Evolutionary conservation across 2,888 invertebrate genomes (phyloP).

Genomic region (Heliothis peltigera): DNA sequence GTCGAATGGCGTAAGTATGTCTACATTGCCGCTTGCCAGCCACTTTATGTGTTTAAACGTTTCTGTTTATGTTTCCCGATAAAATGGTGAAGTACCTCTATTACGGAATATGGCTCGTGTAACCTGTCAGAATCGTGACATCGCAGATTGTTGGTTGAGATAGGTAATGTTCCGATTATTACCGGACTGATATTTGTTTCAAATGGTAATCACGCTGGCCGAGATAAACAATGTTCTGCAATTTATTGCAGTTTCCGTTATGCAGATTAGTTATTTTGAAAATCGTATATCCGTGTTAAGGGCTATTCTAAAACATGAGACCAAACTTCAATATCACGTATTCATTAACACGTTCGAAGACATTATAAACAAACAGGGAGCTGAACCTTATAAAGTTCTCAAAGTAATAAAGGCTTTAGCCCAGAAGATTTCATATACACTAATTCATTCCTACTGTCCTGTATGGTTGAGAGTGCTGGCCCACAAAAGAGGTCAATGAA

Average conservation of each 20-base stretch:
- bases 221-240: constrained; percentile 12
- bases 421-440: no score
- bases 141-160: constrained; percentile 42
- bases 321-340: no score
- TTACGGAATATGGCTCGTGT: constrained; percentile 38
- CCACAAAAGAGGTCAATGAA: no score
- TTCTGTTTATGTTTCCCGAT: constrained; percentile 55
- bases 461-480: no score
- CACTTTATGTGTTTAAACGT: constrained; percentile 56
- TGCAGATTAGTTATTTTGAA: neutral
- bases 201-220: constrained; percentile 29
- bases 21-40: constrained; percentile 41
- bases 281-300: neutral
- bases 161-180: constrained; percentile 38
- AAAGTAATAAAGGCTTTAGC: no score
- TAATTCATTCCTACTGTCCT: no score
- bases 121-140: constrained; percentile 42
- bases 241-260: constrained; percentile 14
- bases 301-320: no score
- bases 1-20: constrained; percentile 51
- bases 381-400: no score
- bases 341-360: no score
- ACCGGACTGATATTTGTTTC: constrained; percentile 39
- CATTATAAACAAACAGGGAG: no score
- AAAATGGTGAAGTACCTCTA: constrained; percentile 54